A percentile compares a stretch with the other conserved stretches of the same genome.
phyloP scores from a whole-genome alignment of 2,888 invertebrate species.

The Catocala nupta region DNA sequence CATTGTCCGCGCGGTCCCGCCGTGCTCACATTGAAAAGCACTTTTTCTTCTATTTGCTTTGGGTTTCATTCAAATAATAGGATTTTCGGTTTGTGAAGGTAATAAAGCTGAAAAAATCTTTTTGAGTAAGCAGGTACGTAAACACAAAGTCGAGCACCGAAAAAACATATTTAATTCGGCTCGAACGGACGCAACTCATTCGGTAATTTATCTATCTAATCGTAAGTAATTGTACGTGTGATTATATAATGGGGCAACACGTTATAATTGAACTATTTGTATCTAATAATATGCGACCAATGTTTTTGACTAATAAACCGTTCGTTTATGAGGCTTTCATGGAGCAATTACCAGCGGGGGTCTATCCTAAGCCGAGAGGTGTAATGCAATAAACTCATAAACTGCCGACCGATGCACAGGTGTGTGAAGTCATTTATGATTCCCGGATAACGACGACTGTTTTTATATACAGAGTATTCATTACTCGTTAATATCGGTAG shows the following conservation, averaged over 20 bases:
- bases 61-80: constrained; percentile 68
- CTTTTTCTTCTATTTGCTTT: constrained; percentile 69
- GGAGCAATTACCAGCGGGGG: constrained; percentile 80
- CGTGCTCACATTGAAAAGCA: constrained; percentile 65
- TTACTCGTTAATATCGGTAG: constrained; percentile 19
- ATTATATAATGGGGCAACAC: constrained; percentile 26
- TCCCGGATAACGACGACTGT: constrained; percentile 27
- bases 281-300: constrained; percentile 63
- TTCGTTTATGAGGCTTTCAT: constrained; percentile 75
- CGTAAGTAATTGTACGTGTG: constrained; percentile 19
- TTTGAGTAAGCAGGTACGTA: constrained; percentile 52
- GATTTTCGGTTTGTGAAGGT: constrained; percentile 60
- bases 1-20: constrained; percentile 62
- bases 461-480: constrained; percentile 27
- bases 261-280: constrained; percentile 60
- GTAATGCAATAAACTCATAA: constrained; percentile 84
- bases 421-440: constrained; percentile 63
- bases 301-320: constrained; percentile 70
- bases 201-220: constrained; percentile 17
- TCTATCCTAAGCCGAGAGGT: constrained; percentile 75
- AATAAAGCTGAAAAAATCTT: constrained; percentile 50
- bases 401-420: constrained; percentile 74
- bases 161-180: constrained; percentile 33
- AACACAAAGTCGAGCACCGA: constrained; percentile 33
- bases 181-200: constrained; percentile 35